Base-by-base conservation (phyloP, 1,140 invertebrate genomes). In the Pomacea maculata region DNA sequence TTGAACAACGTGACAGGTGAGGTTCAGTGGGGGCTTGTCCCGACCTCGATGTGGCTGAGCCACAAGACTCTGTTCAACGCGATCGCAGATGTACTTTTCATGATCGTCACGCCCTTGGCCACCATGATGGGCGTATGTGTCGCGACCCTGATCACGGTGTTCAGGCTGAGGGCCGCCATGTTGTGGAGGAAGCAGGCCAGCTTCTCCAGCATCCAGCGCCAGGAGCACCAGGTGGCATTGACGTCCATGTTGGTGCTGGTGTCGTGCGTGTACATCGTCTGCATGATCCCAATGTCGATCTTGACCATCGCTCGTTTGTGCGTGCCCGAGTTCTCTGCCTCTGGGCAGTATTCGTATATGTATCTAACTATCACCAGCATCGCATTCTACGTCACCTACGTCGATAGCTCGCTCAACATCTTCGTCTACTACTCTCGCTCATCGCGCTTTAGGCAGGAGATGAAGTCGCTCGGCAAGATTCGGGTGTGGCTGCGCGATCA, bases 81-180 rank as follows among this genome's bases (percentile, higher is more conserved):
- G 11, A 29, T 77, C n/a, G 75, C 52, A 21, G 67, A 77, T 19
- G 21, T 52, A 1, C 6, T 77, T 63, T 54, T 77, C 61, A 77
- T 77, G 75, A 77, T 34, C 75, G 63, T 77, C 63, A 65, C 67
- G 12, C 75, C 75, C 14, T 65, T n/a, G 61, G 75, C 67, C 63
- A 65, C 63, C 63, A 67, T 77, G 61, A 21, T 77, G 19, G 75
- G 64, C 61, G 75, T 77, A 25, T 67, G 29, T 61, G 25, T 77
- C 25, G 75, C 75, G 57, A 77, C 75, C 21, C 52, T 67, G 34
- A 17, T 77, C 75, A 77, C 75, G 9, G 63, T 77, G 34, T 12
- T 29, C 75, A 77, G 45, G 63, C 75, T 77, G 63, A 34, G 34
- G 29, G 21, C 19, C 29, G 75, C 52, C 25, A 67, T 77, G 25